Conservation (phyloP, 2,113 vertebrate genomes). For the Nanorana parkeri region DNA sequence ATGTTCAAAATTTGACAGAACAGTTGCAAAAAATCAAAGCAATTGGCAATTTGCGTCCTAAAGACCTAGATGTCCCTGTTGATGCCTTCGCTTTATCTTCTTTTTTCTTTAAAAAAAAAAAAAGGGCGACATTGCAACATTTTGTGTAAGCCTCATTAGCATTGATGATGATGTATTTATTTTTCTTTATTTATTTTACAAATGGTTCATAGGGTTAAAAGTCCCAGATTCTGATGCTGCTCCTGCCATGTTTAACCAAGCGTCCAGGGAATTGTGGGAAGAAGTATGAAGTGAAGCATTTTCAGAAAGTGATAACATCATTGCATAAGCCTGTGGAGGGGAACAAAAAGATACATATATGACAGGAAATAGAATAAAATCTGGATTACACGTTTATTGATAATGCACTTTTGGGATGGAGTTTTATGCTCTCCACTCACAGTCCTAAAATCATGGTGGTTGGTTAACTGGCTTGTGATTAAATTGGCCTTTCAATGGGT, state of each 20-base stretch:
- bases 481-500: too few relatives aligned
- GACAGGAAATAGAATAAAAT: too few relatives aligned
- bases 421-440: too few relatives aligned
- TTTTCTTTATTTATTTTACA: slow-evolving; percentile 73
- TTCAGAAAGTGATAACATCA: slow-evolving; percentile 99
- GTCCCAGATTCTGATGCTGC: slow-evolving; percentile 87
- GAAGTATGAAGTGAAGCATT: slow-evolving; percentile 90
- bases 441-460: too few relatives aligned
- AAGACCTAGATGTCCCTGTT: slow-evolving; percentile 56
- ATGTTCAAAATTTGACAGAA: slow-evolving; percentile 39
- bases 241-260: slow-evolving; percentile 96
- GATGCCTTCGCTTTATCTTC: slow-evolving; percentile 64
- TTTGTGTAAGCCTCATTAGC: slow-evolving; percentile 54
- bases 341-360: background rate
- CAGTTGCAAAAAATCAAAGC: slow-evolving; percentile 22
- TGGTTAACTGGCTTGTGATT: too few relatives aligned
- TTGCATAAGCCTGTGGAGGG: slow-evolving; percentile 92
- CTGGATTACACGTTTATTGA: too few relatives aligned
- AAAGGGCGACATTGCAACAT: slow-evolving; percentile 55
- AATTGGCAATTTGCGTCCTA: slow-evolving; percentile 56
- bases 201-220: slow-evolving; percentile 96
- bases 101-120: slow-evolving; percentile 63
- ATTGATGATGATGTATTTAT: background rate
- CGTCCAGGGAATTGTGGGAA: slow-evolving; percentile 95
- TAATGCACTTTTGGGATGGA: too few relatives aligned